phyloP scores from a whole-genome alignment of 2,113 vertebrate genomes.

The Labeo rohita region DNA sequence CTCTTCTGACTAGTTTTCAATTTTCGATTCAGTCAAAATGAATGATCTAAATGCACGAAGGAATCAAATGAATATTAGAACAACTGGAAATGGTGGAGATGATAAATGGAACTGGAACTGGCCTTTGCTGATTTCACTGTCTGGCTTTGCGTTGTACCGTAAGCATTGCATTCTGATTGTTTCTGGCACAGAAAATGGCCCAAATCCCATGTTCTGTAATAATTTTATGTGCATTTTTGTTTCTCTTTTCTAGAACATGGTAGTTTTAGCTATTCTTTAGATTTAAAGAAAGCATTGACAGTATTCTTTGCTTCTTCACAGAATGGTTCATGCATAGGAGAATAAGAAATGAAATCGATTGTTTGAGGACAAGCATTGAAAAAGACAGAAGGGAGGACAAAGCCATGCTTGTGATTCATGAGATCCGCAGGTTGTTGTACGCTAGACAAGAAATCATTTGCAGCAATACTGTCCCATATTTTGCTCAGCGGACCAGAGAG shows the following conservation, averaged over 20 bases:
- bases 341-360: background rate
- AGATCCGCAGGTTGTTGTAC: background rate
- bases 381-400: conserved; percentile 8
- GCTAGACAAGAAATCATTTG: background rate
- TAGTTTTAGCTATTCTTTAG: background rate
- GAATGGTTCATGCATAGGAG: background rate
- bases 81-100: background rate
- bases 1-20: background rate
- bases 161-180: background rate
- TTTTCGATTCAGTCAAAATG: background rate
- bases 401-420: background rate
- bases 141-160: background rate
- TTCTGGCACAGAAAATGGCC: background rate
- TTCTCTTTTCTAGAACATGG: background rate
- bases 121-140: background rate
- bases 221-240: background rate
- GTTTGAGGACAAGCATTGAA: background rate
- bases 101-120: background rate
- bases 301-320: background rate
- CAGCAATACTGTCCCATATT: background rate
- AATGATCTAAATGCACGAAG: background rate
- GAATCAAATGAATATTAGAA: background rate
- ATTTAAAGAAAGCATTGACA: background rate
- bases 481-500: background rate
- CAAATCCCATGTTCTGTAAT: background rate